A percentile compares a stretch with the other conserved stretches of the same genome.
Conservation (phyloP, 92 coral and sea anemone species). For the Umimayanthus chanpuru region DNA sequence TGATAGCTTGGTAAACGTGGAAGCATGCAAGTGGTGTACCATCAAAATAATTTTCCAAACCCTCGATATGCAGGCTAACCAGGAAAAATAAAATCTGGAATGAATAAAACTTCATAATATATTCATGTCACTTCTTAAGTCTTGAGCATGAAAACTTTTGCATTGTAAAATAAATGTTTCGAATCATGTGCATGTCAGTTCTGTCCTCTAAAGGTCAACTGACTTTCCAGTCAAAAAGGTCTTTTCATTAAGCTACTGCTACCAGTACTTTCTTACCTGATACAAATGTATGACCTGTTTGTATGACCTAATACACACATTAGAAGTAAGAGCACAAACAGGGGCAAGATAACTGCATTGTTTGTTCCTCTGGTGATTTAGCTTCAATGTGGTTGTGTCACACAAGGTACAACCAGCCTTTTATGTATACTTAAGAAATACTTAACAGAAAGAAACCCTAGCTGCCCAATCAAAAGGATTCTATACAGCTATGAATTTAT, state of each 20-base stretch:
- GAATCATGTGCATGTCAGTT: not conserved
- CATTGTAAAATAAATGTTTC: not conserved
- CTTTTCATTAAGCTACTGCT: not conserved
- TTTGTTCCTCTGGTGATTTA: not conserved
- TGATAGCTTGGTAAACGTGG: no score
- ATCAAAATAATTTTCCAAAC: not conserved
- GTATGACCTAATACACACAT: no score
- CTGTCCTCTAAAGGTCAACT: not conserved
- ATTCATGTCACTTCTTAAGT: not conserved
- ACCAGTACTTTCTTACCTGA: no score
- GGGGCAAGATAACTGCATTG: no score
- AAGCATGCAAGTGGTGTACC: no score
- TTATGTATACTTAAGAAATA: no score
- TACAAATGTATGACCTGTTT: no score
- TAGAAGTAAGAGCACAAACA: no score
- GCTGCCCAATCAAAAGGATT: not conserved
- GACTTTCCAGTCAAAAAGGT: not conserved
- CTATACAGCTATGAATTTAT: not conserved
- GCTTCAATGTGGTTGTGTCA: not conserved
- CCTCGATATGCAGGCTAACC: not conserved
- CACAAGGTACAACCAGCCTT: not conserved
- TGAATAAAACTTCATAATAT: constrained; percentile 24
- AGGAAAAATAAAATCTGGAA: not conserved
- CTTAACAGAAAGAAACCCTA: not conserved
- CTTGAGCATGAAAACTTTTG: not conserved